Conservation (phyloP, 1,140 invertebrate genomes). For the Drosophila rhopaloa region DNA sequence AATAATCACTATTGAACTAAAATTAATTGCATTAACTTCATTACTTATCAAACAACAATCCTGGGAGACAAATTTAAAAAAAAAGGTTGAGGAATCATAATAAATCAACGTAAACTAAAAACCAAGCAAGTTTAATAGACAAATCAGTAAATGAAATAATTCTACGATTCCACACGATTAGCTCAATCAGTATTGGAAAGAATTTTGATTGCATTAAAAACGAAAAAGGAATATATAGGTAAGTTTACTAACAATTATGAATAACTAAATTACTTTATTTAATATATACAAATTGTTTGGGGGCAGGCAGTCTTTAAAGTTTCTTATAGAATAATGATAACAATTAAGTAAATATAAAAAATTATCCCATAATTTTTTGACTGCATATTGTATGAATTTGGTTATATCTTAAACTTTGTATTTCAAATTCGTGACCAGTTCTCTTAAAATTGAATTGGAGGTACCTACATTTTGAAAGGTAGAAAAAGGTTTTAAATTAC, state of each 20-base stretch:
- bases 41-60: conserved; percentile 31
- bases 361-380: too few relatives aligned
- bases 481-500: too few relatives aligned
- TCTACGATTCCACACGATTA: conserved; percentile 62
- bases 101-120: conserved; percentile 20
- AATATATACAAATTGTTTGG: too few relatives aligned
- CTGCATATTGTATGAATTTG: too few relatives aligned
- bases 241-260: conserved; percentile 9
- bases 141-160: conserved; percentile 65
- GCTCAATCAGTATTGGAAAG: conserved; percentile 56
- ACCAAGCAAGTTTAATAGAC: conserved; percentile 22
- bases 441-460: too few relatives aligned
- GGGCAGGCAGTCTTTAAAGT: too few relatives aligned
- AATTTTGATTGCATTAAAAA: conserved; percentile 33
- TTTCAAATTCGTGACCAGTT: too few relatives aligned
- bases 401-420: too few relatives aligned
- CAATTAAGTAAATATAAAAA: too few relatives aligned
- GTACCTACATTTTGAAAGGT: too few relatives aligned
- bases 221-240: conserved; percentile 44
- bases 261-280: too few relatives aligned
- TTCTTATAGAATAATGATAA: too few relatives aligned
- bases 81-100: conserved; percentile 39
- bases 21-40: conserved; percentile 61
- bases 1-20: conserved; percentile 61
- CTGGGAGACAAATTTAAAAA: conserved; percentile 53